These are phyloP conservation scores for Bimastos eiseni DNA, from an alignment of 2,888 invertebrate species.

Conservation along the genomic window DNA sequence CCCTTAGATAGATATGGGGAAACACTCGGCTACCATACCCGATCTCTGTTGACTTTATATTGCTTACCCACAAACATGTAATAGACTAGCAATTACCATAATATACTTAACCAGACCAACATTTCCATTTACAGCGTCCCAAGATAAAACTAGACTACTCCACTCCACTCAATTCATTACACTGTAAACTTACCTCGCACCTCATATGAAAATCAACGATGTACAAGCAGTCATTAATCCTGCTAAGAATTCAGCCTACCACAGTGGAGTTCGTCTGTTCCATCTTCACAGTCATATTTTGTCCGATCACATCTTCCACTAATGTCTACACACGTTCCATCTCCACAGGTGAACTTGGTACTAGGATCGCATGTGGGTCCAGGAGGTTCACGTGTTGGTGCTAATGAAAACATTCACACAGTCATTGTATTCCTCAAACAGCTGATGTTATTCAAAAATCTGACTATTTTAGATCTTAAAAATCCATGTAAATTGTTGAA, in stretches of 20 bases:
- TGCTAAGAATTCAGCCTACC: conserved; percentile 26
- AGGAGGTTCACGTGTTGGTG: background rate
- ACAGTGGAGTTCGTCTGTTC: conserved; percentile 68
- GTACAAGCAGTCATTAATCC: background rate
- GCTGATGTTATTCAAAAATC: too few species aligned
- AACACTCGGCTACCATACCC: too few species aligned
- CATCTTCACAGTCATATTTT: conserved; percentile 69
- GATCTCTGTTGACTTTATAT: too few species aligned
- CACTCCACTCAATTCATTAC: background rate
- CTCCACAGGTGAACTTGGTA: conserved; percentile 31
- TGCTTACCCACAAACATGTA: too few species aligned
- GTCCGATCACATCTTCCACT: conserved; percentile 80
- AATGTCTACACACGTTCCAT: conserved; percentile 74
- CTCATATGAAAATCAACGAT: background rate
- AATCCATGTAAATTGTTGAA: too few species aligned
- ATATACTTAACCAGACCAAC: background rate
- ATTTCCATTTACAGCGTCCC: background rate
- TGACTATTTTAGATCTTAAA: too few species aligned
- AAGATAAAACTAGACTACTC: too few species aligned
- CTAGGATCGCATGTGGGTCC: background rate
- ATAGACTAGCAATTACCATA: background rate
- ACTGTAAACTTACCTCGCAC: background rate
- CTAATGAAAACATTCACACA: too few species aligned
- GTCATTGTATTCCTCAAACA: too few species aligned
- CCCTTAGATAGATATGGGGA: too few species aligned